These are phyloP conservation scores for Carlito syrichta DNA, from an alignment of 2,113 vertebrate genomes.

Conservation along the genomic window DNA sequence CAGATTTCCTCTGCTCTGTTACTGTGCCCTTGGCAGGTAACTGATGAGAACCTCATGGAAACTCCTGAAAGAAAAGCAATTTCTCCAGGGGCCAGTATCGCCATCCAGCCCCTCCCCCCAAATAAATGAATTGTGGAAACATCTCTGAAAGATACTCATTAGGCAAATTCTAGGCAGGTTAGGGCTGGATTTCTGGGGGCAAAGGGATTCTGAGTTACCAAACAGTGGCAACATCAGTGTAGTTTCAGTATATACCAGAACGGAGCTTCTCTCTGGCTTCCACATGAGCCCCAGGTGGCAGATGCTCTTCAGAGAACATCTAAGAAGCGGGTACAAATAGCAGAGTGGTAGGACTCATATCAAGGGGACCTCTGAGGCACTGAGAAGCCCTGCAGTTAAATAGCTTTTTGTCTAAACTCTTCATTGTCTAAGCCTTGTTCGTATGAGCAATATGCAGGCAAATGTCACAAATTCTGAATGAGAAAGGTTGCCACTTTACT, in stretches of 20 bases:
- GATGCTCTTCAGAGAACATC: background rate
- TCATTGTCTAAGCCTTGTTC: background rate
- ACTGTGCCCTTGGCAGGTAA: background rate
- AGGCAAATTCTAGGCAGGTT: background rate
- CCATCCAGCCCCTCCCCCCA: no score
- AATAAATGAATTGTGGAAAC: background rate
- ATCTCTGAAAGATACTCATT: background rate
- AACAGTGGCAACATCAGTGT: background rate
- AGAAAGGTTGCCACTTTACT: background rate
- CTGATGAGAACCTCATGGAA: background rate
- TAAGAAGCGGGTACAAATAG: background rate
- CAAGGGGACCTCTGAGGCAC: background rate
- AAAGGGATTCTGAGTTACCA: background rate
- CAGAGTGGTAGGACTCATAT: no score
- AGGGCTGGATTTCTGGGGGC: background rate
- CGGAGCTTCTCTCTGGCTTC: background rate
- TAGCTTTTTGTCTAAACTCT: background rate
- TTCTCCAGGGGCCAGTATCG: background rate
- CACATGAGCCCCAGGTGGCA: accelerated
- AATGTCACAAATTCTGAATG: background rate
- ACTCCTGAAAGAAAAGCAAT: background rate
- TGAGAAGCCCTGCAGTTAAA: background rate
- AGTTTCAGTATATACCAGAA: no score
- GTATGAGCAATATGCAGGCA: no score
- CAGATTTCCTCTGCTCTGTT: background rate